A percentile compares a stretch with the other conserved stretches of the same genome.
phyloP scores from a whole-genome alignment of 1,140 invertebrate genomes.

The Cotesia chilonis region DNA sequence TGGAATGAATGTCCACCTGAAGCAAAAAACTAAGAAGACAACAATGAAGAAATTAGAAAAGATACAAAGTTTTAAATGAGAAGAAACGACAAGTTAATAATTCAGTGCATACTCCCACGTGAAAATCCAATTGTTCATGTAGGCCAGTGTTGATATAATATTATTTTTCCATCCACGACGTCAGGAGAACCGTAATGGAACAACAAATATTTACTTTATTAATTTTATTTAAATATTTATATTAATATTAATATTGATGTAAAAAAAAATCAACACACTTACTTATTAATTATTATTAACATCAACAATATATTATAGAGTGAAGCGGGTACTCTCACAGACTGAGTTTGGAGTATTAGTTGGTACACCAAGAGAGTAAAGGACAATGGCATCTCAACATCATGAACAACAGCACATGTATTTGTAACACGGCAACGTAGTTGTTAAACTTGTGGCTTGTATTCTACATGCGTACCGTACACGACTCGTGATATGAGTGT shows the following conservation, averaged over 20 bases:
- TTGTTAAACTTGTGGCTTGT: no score
- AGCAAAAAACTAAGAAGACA: no score
- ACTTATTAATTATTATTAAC: neutral
- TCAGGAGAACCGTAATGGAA: neutral
- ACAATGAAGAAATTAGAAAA: no score
- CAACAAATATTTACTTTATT: no score
- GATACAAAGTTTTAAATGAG: neutral
- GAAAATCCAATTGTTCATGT: no score
- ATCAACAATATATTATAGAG: neutral
- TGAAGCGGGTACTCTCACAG: neutral
- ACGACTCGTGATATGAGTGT: no score
- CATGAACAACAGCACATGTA: neutral
- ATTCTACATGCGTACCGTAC: no score
- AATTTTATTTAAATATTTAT: no score
- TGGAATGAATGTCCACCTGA: no score
- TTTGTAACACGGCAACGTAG: neutral
- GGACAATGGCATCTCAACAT: constrained; percentile 22
- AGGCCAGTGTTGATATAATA: neutral
- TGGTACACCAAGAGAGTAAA: neutral
- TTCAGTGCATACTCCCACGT: no score
- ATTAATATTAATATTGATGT: no score
- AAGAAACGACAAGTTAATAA: no score
- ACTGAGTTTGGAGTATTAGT: neutral
- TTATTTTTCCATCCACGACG: neutral
- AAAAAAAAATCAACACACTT: neutral